Base-by-base conservation (phyloP, 2,888 invertebrate genomes). In the Tachina grossa region DNA sequence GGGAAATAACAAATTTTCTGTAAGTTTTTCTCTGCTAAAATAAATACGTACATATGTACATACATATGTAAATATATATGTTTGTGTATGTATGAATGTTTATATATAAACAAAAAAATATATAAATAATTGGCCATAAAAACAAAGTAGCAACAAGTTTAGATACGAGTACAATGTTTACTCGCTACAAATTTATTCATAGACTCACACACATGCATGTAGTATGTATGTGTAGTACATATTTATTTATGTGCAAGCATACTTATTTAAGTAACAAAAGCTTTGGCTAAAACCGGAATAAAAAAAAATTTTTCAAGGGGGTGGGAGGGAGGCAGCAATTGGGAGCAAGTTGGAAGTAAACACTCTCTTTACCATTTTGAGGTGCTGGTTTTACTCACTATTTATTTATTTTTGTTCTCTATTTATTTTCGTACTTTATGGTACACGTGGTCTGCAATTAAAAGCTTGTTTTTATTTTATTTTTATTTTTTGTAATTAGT, bases 361-460 rank as follows among this genome's bases (percentile, higher is more conserved):
- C 2, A 31, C 49, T 69, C 65, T 66, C 43, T 76, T 14, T n/a
- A 1, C 11, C 22, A 8, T 41, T 51, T n/a, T 51, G 68, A 51
- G 2, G 49, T 59, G 41, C 45, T 45, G 22, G 61, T 9, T n/a
- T 43, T 22, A 49, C 65, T 78, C 68, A 41, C 8, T 49, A 39
- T 59, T 65, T 66, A 11, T 57, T 66, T 69, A 13, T 22, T 51
- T 63, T 6, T 51, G 31, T 43, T 45, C 13, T 49, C 14, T 76
- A 19, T 31, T 66, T 83, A 4, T 71, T 71, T 65, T 81, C 57
- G 11, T 63, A 57, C 57, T 71, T 72, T 51, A 19, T 69, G 74
- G 82, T 75, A 85, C 85, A 85, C 85, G 85, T 85, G 85, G 85
- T 81, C 82, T 82, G 71, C 57, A 72, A 65, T 55, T 65, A 65